Evolutionary conservation across 2,113 vertebrate genomes (phyloP), one percentile per base, ranked within the genome.

Genomic region (Myrmophylax atrothorax): DNA sequence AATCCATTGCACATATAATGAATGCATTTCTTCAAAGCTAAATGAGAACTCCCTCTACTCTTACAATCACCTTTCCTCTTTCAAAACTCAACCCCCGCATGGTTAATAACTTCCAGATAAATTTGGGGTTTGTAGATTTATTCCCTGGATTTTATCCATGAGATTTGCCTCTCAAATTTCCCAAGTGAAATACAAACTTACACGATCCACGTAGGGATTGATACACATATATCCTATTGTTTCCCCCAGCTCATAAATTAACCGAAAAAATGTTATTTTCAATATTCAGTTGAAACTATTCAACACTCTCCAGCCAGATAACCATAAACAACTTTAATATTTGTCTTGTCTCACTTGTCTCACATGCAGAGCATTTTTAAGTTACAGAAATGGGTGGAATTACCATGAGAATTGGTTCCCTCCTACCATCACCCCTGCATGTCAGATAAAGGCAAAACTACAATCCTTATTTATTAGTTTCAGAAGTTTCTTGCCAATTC

Each of bases 121-220:
- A 89, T 94, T 38, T 69, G 78, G 50, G 47, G 8, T 78, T 86
- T 91, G 47, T 62, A 70, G 70, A 95, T 94, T 88, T 96, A 87
- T 91, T 97, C 63, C 49, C 84, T 94, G 73, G 75, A 89, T 90
- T 84, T 90, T 63, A 84, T 83, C 83, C 81, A 88, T 29, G 84
- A 96, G 68, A 88, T 89, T 70, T 84, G 75, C 62, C 55, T 91
- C 84, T 94, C 55, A 77, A 72, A 96, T 95, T 93, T 97, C 89
- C 85, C 96, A 91, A 81, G 53, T 78, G 87, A 92, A 93, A 93
- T 47, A 81, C 1, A 47, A 16, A 50, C 70, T 92, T 20, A 12
- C 72, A 85, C 8, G 35, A 91, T 83, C 38, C 53, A 78, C 66
- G 89, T 20, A 42, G 63, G 75, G 91, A 70, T 47, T 78, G 66